These are phyloP conservation scores for Brenthis hecate DNA, from an alignment of 2,888 invertebrate genomes.

Conservation along the genomic window DNA sequence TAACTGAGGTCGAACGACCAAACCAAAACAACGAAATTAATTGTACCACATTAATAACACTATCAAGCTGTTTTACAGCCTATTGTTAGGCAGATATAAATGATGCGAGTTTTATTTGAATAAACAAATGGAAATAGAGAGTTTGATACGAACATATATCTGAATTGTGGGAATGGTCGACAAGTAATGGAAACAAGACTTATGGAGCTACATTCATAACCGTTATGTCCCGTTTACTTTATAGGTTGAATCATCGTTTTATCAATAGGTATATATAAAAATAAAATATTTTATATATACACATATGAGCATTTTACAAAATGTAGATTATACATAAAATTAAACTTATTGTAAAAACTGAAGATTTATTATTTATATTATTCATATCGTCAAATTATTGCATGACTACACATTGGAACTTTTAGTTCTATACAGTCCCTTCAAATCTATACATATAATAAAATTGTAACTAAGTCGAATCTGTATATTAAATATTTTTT, in stretches of 20 bases:
- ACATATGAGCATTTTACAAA: too few species aligned
- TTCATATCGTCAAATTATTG: too few species aligned
- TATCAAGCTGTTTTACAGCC: constrained; percentile 48
- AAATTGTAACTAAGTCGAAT: too few species aligned
- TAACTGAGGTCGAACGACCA: constrained; percentile 16
- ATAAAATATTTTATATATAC: too few species aligned
- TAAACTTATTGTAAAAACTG: too few species aligned
- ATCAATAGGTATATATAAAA: not conserved
- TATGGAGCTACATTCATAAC: constrained; percentile 20
- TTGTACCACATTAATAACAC: constrained; percentile 35
- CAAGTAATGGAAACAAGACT: constrained; percentile 44
- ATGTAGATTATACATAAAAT: too few species aligned
- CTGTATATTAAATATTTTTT: too few species aligned
- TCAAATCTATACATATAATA: not conserved
- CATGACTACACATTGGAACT: too few species aligned
- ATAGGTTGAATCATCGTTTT: not conserved
- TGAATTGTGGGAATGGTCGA: constrained; percentile 48
- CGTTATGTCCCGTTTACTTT: constrained; percentile 34
- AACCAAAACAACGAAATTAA: constrained; percentile 28
- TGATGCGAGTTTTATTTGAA: constrained; percentile 45
- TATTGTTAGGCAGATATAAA: constrained; percentile 59
- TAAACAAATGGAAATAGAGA: constrained; percentile 48
- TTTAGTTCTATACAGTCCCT: not conserved
- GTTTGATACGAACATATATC: constrained; percentile 34
- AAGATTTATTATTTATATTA: too few species aligned